Evolutionary conservation across 2,113 vertebrate species (phyloP).

Genomic region (Myxocyprinus asiaticus): DNA sequence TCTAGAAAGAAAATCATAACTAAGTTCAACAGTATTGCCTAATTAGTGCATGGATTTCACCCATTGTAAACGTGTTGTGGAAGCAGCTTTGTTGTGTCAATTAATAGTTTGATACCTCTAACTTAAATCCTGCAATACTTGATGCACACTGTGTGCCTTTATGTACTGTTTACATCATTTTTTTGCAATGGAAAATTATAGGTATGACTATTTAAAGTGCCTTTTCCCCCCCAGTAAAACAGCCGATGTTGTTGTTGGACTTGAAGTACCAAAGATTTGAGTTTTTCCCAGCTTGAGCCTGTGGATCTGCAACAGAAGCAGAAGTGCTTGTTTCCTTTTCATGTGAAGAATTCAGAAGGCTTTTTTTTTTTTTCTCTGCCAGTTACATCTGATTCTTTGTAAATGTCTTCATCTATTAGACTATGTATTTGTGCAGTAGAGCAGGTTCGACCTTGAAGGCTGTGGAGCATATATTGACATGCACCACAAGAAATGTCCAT

Average conservation of each 20-base stretch:
- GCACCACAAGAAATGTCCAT: constrained; percentile 42
- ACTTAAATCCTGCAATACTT: constrained; percentile 60
- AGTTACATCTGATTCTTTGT: constrained; percentile 22
- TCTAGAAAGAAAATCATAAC: not conserved
- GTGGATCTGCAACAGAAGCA: constrained; percentile 35
- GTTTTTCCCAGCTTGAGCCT: constrained; percentile 23
- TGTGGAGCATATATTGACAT: constrained; percentile 24
- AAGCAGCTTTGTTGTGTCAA: constrained; percentile 22
- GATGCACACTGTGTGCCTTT: constrained; percentile 61
- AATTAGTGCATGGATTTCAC: constrained; percentile 27
- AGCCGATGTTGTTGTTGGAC: constrained; percentile 8
- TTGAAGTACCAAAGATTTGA: constrained; percentile 53
- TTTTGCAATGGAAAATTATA: constrained; percentile 46
- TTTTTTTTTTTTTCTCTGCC: constrained; percentile 25
- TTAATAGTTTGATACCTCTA: constrained; percentile 39
- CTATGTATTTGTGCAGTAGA: constrained; percentile 39
- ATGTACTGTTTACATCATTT: constrained; percentile 54
- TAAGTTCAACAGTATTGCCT: constrained; percentile 46
- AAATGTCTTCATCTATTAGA: constrained; percentile 35
- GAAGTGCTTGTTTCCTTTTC: constrained; percentile 41
- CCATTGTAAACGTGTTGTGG: constrained; percentile 30
- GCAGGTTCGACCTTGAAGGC: constrained; percentile 37
- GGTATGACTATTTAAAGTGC: constrained; percentile 53
- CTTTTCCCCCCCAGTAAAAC: constrained; percentile 44
- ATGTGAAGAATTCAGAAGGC: constrained; percentile 34